A percentile compares a stretch with the other conserved stretches of the same genome.
These are phyloP conservation scores for Podiceps cristatus DNA, from an alignment of 2,113 vertebrate genomes.

Conservation along the genomic window DNA sequence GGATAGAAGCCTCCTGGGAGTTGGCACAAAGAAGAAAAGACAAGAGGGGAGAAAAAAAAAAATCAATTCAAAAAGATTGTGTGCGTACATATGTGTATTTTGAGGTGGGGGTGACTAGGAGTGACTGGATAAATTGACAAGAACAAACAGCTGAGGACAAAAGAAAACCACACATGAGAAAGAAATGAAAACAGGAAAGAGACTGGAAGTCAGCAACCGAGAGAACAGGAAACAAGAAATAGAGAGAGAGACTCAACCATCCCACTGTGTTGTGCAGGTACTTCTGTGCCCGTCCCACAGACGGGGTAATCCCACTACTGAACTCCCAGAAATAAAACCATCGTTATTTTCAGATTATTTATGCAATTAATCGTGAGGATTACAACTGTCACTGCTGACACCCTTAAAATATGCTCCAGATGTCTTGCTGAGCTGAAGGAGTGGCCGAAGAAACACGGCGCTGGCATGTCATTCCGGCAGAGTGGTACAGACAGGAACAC, in stretches of 20 bases:
- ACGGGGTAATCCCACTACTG: rapidly evolving
- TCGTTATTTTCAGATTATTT: not conserved
- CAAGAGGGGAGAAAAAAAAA: not conserved
- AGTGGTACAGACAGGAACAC: not conserved
- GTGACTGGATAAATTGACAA: not conserved
- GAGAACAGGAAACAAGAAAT: not conserved
- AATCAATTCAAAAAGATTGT: not conserved
- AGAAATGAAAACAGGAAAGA: not conserved
- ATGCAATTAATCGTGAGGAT: rapidly evolving
- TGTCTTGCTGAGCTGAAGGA: not conserved
- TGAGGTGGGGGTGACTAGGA: not conserved
- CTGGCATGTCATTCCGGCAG: not conserved
- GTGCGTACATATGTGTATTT: not conserved
- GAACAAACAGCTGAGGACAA: not conserved
- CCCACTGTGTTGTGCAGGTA: not conserved
- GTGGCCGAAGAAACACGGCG: not conserved
- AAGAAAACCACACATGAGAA: not conserved
- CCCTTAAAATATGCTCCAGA: not conserved
- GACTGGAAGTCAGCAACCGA: not conserved
- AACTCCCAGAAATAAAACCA: not conserved
- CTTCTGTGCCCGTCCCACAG: not conserved
- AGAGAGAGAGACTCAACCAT: not conserved
- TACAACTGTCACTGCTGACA: not conserved
- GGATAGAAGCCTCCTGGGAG: not conserved
- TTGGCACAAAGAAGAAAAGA: not conserved